Evolutionary conservation across 2,797 vertebrate species (phyloP).

Genomic region (Poeciliopsis paucimaculata): DNA sequence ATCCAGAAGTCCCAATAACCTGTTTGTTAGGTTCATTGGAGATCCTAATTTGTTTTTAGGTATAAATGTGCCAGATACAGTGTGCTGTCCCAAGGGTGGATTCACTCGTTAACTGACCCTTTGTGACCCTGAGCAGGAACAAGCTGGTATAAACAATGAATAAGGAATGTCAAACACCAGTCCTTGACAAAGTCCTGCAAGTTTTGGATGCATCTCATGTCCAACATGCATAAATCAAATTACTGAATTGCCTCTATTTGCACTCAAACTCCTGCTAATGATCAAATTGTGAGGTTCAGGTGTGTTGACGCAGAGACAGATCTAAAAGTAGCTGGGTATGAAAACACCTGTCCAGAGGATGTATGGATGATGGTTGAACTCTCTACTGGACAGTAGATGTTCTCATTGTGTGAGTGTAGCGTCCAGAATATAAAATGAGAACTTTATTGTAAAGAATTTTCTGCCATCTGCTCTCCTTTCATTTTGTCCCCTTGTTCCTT

Average conservation of each 20-base stretch:
- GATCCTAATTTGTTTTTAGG: neutral
- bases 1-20: neutral
- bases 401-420: neutral
- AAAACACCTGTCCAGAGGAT: neutral
- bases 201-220: neutral
- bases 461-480: neutral
- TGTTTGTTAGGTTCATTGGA: neutral
- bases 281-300: neutral
- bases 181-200: neutral
- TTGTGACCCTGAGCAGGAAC: neutral
- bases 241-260: neutral
- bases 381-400: neutral
- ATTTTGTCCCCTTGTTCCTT: constrained; percentile 1
- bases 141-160: neutral
- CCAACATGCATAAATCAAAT: neutral
- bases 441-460: neutral
- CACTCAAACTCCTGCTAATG: neutral
- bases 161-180: neutral
- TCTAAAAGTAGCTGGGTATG: neutral
- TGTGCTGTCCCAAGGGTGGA: neutral
- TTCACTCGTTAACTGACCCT: neutral
- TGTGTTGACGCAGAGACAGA: neutral
- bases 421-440: neutral
- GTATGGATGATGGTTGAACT: neutral
- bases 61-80: neutral